Base-by-base conservation (phyloP, 1,140 invertebrate species). In the Plutomurus gul region DNA sequence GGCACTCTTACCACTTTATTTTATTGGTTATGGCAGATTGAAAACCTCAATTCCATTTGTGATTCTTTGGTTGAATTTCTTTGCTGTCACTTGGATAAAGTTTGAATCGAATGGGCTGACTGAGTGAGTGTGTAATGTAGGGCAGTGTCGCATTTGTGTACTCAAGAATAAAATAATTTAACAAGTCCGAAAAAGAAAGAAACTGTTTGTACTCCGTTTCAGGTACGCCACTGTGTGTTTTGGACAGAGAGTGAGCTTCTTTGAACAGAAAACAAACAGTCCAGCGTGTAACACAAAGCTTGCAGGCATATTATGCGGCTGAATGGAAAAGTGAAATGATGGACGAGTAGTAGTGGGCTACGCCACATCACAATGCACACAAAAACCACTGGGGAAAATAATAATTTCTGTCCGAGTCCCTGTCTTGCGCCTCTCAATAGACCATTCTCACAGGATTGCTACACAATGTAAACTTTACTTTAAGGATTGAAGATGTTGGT, bases 1-100 rank as follows among this genome's bases (percentile, higher is more conserved):
- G 27, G 22, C 13, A 30, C 25, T 65, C 30, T n/a, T 33, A 33
- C n/a, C 51, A 30, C 51, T 60, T 30, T 30, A 27, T 60, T 60
- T 13, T 65, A 30, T 65, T 65, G 27, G 56, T 65, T 65, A 27
- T n/a, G 27, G 56, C 36, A 65, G 30, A 65, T 27, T 65, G 13
- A 65, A 65, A 65, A 27, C 25, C 56, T 65, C 56, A 65, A 65
- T 65, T 65, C 56, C 13, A 33, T 18, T 60, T 60, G 51, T 10
- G 46, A 4, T 49, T 22, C 56, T 33, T 33, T 36, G 0, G 30
- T 16, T 65, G 27, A 33, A 30, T 30, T 65, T 30, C 25, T 16
- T 18, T 0, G 13, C 7, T 18, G n/a, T 1, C 13, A 22, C 16
- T 36, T 7, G 4, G 56, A 65, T n/a, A 33, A 43, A n/a, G n/a